A percentile compares a stretch with the other conserved stretches of the same genome.
phyloP scores from a whole-genome alignment of 2,888 invertebrate species.

The Andrena trimmerana region DNA sequence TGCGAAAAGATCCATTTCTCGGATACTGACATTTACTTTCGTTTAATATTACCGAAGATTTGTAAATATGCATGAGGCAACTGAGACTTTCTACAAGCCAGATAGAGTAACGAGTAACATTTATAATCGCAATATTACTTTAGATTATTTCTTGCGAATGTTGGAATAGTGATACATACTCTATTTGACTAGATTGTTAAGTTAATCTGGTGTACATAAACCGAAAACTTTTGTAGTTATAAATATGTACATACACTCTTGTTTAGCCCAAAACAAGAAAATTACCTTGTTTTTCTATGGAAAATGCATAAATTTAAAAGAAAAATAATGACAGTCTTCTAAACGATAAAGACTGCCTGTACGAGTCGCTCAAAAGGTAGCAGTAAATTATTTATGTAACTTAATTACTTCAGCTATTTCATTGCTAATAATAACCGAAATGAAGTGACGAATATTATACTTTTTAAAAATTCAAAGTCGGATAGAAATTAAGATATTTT shows the following conservation, averaged over 20 bases:
- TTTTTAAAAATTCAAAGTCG: not conserved
- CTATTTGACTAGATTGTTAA: conserved; percentile 9
- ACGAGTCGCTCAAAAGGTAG: conserved; percentile 16
- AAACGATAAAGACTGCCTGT: conserved; percentile 17
- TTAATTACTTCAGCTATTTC: not conserved
- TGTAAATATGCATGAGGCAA: conserved; percentile 61
- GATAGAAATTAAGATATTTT: not conserved
- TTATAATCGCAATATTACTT: conserved; percentile 24
- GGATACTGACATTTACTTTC: conserved; percentile 64
- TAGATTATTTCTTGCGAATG: conserved; percentile 22
- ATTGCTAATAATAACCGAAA: not conserved
- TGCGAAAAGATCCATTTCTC: conserved; percentile 57
- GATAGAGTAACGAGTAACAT: conserved; percentile 19
- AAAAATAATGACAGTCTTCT: conserved; percentile 6
- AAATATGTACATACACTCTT: conserved; percentile 21
- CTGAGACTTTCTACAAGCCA: conserved; percentile 25
- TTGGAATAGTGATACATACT: not conserved
- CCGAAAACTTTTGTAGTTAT: conserved; percentile 12
- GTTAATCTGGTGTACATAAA: conserved; percentile 5
- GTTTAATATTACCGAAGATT: conserved; percentile 44
- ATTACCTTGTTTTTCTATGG: conserved; percentile 7
- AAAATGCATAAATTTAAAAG: conserved; percentile 7
- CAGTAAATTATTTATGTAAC: conserved; percentile 6
- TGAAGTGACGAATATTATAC: not conserved
- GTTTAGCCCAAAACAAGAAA: not conserved